Conservation (phyloP, 2,113 vertebrate species). For the Synodontis membranacea region DNA sequence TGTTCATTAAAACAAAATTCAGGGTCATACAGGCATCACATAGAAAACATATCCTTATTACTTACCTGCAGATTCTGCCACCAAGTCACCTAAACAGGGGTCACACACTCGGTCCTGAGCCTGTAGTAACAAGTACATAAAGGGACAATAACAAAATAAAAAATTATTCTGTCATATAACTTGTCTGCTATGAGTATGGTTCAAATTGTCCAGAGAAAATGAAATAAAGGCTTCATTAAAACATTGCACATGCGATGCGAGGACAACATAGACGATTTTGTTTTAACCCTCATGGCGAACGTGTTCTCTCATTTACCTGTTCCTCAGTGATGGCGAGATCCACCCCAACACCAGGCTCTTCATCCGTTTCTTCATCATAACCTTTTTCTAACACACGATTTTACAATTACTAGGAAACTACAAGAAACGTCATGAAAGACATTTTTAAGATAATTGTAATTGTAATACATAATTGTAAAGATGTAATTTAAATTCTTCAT, state of each 20-base stretch:
- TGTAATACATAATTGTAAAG: not conserved
- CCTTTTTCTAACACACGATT: no score
- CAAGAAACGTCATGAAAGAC: not conserved
- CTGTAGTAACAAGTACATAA: not conserved
- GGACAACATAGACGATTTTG: not conserved
- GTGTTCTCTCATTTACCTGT: not conserved
- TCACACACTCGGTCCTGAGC: not conserved
- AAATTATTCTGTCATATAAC: not conserved
- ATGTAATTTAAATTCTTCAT: not conserved
- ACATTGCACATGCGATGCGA: not conserved
- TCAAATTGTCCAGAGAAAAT: not conserved
- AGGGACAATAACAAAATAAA: not conserved
- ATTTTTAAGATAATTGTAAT: not conserved
- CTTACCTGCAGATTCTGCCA: slow-evolving; percentile 27
- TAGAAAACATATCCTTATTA: not conserved
- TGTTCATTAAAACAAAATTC: not conserved
- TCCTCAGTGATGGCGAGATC: not conserved
- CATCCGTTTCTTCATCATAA: not conserved
- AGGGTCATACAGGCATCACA: not conserved
- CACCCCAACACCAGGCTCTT: not conserved
- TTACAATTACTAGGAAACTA: not conserved
- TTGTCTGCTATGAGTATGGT: not conserved
- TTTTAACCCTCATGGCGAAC: not conserved
- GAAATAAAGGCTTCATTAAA: not conserved
- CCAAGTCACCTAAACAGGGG: not conserved